Percentiles rank a stretch among this genome's conserved stretches.
Conservation (phyloP, 2,113 vertebrate genomes). For the Scalopus aquaticus region DNA sequence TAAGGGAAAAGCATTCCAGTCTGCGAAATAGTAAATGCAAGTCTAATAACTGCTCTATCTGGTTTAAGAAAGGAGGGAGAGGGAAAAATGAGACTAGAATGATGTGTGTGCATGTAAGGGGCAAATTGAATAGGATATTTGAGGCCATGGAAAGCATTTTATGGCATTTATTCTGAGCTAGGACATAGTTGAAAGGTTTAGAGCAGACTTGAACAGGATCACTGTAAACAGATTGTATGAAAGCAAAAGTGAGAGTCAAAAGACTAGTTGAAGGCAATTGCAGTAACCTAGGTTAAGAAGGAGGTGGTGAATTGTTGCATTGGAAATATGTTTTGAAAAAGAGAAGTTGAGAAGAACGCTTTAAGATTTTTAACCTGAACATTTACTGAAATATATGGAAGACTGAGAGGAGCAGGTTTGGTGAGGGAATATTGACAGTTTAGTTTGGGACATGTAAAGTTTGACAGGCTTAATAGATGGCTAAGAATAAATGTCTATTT, state of each 20-base stretch:
- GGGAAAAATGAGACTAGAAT: not conserved
- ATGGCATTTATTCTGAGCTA: not conserved
- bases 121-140: not conserved
- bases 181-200: not conserved
- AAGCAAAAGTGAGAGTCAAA: not conserved
- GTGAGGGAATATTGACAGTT: not conserved
- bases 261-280: not conserved
- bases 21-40: not conserved
- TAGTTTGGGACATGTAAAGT: not conserved
- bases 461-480: not conserved
- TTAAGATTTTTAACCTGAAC: not conserved
- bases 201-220: not conserved
- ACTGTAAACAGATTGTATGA: not conserved
- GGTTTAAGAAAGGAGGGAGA: not conserved
- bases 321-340: slow-evolving; percentile 34
- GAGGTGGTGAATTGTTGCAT: not conserved
- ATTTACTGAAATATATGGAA: not conserved
- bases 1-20: not conserved
- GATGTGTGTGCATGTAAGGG: not conserved
- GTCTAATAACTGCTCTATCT: not conserved
- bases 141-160: not conserved
- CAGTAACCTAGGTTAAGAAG: not conserved
- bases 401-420: not conserved
- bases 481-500: slow-evolving; percentile 46
- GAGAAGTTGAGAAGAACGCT: not conserved